Base-by-base conservation (phyloP, 1,140 invertebrate species). In the Cydia strobilella region DNA sequence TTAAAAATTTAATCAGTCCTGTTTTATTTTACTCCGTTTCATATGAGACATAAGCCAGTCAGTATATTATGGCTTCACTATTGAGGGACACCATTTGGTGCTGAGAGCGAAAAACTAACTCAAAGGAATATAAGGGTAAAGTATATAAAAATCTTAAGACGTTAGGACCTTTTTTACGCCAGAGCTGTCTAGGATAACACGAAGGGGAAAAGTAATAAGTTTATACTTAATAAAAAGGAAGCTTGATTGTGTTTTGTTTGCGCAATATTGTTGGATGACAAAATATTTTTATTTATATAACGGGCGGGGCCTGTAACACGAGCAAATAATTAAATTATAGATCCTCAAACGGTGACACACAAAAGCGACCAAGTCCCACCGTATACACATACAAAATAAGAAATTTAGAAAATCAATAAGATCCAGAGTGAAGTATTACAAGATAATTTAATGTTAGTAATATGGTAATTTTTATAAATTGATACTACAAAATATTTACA, bases 1-100 rank as follows among this genome's bases (percentile, higher is more conserved):
- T 69, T n/a, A 69, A 69, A 35, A 69, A 69, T 69, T 69, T 69
- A 69, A 69, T 69, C 65, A 69, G 31, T 39, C 18, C 65, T 18
- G 31, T 35, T 65, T 42, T 69, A 69, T 39, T 69, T 35, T 23
- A 18, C 63, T 69, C n/a, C 65, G 20, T 18, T 39, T 18, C 65
- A 69, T 35, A 65, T 35, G 25, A 59, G 63, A 35, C 63, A 31
- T 69, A 69, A 69, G 25, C 65, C 65, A 23, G 25, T 66, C n/a
- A n/a, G n/a, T n/a, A n/a, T n/a, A n/a, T 18, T 39, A 18, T 35
- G 65, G 65, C 65, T 69, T 35, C 65, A 18, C 65, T 65, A 31
- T 65, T 69, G 65, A 69, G 65, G 31, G 65, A 69, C 65, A 35
- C 31, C 65, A 69, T 69, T 69, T 69, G 65, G 31, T 18, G 65